Percentiles rank a stretch among this genome's conserved stretches.
Evolutionary conservation across 2,113 vertebrate species (phyloP).

Genomic region (Eudyptes chrysolophus): DNA sequence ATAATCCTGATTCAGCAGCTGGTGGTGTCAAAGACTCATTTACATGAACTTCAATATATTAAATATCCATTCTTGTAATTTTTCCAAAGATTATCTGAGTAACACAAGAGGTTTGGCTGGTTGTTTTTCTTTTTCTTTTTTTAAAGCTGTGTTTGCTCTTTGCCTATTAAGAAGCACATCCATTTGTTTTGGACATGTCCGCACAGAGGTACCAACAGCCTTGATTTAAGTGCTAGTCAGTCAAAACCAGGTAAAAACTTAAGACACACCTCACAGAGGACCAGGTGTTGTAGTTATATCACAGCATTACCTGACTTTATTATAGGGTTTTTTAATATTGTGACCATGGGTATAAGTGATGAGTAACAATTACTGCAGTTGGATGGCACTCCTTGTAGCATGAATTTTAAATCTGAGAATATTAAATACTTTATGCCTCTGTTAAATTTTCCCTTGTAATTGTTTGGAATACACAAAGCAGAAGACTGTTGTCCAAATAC

Average conservation of each 20-base stretch:
- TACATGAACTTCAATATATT: neutral
- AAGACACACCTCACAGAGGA: neutral
- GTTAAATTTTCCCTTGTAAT: neutral
- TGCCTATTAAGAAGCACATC: neutral
- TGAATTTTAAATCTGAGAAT: neutral
- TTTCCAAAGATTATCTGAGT: neutral
- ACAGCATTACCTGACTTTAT: neutral
- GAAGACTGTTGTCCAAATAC: neutral
- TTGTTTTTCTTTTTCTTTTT: neutral
- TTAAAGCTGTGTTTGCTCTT: neutral
- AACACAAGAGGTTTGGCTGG: neutral
- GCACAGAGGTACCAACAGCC: neutral
- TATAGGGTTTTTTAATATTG: neutral
- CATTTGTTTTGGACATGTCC: neutral
- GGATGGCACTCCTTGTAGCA: neutral
- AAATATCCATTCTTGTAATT: neutral
- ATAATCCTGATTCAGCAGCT: slow-evolving; percentile 27
- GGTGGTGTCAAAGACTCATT: neutral
- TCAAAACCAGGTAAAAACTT: neutral
- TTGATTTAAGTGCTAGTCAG: neutral
- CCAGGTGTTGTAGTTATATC: neutral
- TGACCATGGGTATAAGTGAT: fast-evolving
- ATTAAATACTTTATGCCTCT: neutral
- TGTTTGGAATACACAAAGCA: neutral
- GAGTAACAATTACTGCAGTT: neutral